phyloP scores from a whole-genome alignment of 1,140 invertebrate genomes.

The Drosophila guanche region DNA sequence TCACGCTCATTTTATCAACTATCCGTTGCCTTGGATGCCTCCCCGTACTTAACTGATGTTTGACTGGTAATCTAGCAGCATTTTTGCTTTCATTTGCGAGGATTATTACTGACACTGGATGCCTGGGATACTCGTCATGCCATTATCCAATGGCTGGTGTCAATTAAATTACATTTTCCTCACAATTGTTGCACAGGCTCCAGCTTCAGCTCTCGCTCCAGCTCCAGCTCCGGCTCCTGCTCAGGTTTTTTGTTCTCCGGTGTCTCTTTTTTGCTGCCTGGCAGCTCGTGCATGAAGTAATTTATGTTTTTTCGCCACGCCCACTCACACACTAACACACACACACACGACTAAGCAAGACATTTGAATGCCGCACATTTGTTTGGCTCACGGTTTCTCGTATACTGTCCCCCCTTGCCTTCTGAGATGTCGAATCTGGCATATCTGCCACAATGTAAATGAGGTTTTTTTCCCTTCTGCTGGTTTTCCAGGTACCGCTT shows the following conservation, averaged over 20 bases:
- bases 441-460: slow-evolving; percentile 53
- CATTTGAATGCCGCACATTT: slow-evolving; percentile 72
- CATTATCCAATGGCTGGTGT: slow-evolving; percentile 10
- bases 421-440: slow-evolving; percentile 63
- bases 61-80: background rate
- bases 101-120: slow-evolving; percentile 14
- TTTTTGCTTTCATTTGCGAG: background rate
- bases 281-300: slow-evolving; percentile 68
- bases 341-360: slow-evolving; percentile 59
- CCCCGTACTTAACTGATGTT: too few species aligned
- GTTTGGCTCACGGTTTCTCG: slow-evolving; percentile 43
- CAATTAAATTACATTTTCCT: slow-evolving; percentile 61
- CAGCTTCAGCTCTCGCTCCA: slow-evolving; percentile 16
- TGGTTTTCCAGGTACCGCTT: slow-evolving; percentile 16
- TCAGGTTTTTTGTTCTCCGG: too few species aligned
- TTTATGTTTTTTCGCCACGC: slow-evolving; percentile 65
- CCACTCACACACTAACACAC: slow-evolving; percentile 27
- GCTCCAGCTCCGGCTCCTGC: slow-evolving; percentile 5
- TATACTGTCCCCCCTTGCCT: slow-evolving; percentile 7
- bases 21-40: slow-evolving; percentile 6
- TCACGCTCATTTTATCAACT: slow-evolving; percentile 33
- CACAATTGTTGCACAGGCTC: slow-evolving; percentile 63
- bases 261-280: slow-evolving; percentile 16
- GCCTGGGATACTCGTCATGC: slow-evolving; percentile 23
- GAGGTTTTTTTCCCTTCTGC: slow-evolving; percentile 28